Base-by-base conservation (phyloP, 2,888 invertebrate genomes). In the Colletes collaris region DNA sequence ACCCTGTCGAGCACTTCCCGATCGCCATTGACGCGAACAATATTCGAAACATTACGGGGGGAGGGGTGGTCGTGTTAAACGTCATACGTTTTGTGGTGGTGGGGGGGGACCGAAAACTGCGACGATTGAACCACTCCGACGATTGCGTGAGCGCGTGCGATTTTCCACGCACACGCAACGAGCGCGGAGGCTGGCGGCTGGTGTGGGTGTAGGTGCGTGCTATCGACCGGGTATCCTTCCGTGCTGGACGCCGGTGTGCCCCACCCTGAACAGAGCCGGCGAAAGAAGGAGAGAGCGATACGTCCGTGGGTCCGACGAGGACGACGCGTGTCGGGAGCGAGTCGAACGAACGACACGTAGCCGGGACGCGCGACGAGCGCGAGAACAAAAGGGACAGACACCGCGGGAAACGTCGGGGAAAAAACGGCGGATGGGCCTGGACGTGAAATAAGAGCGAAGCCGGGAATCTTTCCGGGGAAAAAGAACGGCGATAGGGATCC, bases 221-320 rank as follows among this genome's bases (percentile, higher is more conserved):
- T 91, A 91, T 91, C 91, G 91, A 91, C 90, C 91, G 90, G 86
- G 88, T 89, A 88, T 90, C 89, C 87, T 89, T 88, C 86, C 81
- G 85, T 85, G 82, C 83, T 77, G 84, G 85, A 81, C 81, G 82
- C 67, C 74, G 78, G 76, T 63, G 86, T 88, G 90, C 90, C 88
- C 88, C 90, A 89, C 89, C 89, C 89, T 87, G 85, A 74, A 82
- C 76, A 66, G 81, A 81, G 77, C 40, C 73, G 71, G 79, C 76
- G 70, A 62, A 53, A 50, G 59, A 65, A 62, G 56, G 77, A 76
- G 60, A 76, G 27, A 2, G 27, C 40, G 6, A 3, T 3, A 53
- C 7, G 13, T 2, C 10, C 67, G 50, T 52, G 67, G 49, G 13
- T 13, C 4, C 0, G 46, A 63, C n/a, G 16, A 13, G 50, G 8